Percentiles rank a stretch among this genome's conserved stretches.
These are phyloP conservation scores for Heliconius ethilla DNA, from an alignment of 2,888 invertebrate species.

Conservation along the genomic window DNA sequence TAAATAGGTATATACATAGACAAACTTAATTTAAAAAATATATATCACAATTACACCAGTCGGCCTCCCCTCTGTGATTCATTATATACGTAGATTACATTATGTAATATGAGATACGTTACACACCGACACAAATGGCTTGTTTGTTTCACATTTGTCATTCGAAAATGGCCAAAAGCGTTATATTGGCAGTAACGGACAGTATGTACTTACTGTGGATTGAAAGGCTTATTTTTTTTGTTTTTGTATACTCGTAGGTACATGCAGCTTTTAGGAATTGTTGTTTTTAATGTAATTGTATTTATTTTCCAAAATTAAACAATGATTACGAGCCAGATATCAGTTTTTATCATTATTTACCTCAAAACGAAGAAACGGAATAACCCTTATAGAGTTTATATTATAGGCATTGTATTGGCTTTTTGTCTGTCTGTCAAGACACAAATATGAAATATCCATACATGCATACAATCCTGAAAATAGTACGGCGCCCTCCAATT, in stretches of 20 bases:
- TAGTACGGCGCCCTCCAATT: too few species aligned
- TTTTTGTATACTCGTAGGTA: background rate
- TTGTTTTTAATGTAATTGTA: background rate
- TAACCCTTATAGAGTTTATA: too few species aligned
- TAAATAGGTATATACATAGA: too few species aligned
- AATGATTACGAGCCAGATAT: too few species aligned
- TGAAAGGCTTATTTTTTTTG: background rate
- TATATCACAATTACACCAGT: too few species aligned
- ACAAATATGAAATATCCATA: too few species aligned
- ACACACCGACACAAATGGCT: constrained; percentile 51
- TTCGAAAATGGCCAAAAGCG: constrained; percentile 25
- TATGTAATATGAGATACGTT: constrained; percentile 51
- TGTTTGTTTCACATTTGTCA: constrained; percentile 59
- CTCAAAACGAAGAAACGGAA: too few species aligned
- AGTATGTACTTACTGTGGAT: background rate
- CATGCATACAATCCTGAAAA: too few species aligned
- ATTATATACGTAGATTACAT: constrained; percentile 9
- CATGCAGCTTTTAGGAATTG: background rate
- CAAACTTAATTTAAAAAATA: background rate
- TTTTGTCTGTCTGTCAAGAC: too few species aligned
- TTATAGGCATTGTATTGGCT: too few species aligned
- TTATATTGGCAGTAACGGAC: constrained; percentile 21
- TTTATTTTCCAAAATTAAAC: too few species aligned
- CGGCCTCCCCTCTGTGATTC: background rate
- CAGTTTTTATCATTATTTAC: too few species aligned